phyloP scores from a whole-genome alignment of 2,888 invertebrate species.

The Lasioglossum pauxillum region DNA sequence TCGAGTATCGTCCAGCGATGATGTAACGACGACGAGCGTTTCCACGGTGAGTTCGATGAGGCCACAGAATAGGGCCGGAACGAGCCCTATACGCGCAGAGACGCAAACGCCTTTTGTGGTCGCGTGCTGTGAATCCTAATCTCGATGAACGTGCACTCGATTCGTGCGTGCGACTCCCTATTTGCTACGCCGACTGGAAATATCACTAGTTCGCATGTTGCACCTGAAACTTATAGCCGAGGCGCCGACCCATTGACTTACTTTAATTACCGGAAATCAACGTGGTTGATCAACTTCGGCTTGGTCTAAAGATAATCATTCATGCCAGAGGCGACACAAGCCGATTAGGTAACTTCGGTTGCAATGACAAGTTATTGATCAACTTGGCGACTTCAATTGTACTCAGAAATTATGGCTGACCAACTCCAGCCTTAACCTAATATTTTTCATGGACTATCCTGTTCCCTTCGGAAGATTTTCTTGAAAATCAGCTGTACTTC shows the following conservation, averaged over 20 bases:
- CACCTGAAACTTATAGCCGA: background rate
- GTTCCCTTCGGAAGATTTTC: background rate
- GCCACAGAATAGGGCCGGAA: conserved; percentile 53
- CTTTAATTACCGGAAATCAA: background rate
- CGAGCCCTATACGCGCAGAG: conserved; percentile 52
- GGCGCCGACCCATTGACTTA: background rate
- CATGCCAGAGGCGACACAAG: background rate
- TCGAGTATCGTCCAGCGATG: conserved; percentile 75
- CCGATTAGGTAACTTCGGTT: background rate
- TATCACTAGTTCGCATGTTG: background rate
- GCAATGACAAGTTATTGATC: background rate
- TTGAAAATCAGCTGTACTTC: background rate
- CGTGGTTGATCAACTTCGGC: background rate
- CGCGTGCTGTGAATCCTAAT: conserved; percentile 62
- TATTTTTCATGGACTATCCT: background rate
- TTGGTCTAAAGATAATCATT: background rate
- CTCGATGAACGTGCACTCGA: conserved; percentile 40
- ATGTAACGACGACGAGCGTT: conserved; percentile 71
- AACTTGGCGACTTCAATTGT: background rate
- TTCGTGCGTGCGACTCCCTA: conserved; percentile 45
- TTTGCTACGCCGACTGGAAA: background rate
- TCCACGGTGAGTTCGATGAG: conserved; percentile 47
- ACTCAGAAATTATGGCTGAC: background rate
- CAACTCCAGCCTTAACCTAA: background rate
- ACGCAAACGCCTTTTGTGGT: conserved; percentile 64